Evolutionary conservation across 2,113 vertebrate species (phyloP).

Genomic region (Sebastes schlegelii): DNA sequence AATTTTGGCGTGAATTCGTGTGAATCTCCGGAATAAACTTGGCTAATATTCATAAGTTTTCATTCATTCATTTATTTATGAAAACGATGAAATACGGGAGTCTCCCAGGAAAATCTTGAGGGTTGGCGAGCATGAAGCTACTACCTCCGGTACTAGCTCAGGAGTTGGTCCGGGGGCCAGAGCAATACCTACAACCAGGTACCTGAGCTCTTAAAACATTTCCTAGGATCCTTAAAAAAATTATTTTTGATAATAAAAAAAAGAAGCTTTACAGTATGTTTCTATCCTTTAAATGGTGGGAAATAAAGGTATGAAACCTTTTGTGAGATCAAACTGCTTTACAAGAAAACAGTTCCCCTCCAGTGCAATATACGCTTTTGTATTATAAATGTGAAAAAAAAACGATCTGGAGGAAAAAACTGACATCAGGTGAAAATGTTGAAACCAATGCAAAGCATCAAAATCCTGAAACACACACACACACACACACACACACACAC

Average conservation of each 20-base stretch:
- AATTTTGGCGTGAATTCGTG: no score
- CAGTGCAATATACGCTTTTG: background rate
- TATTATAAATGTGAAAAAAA: background rate
- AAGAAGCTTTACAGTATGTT: background rate
- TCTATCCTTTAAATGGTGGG: background rate
- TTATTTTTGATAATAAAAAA: background rate
- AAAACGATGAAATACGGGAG: no score
- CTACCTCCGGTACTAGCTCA: background rate
- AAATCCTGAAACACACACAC: slow-evolving; percentile 1
- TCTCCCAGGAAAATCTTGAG: no score
- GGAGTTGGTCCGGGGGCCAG: background rate
- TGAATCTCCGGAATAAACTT: no score
- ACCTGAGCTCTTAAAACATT: background rate
- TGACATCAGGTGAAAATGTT: background rate
- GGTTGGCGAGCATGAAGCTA: no score
- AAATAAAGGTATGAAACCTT: background rate
- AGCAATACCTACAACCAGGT: background rate
- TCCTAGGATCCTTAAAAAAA: background rate
- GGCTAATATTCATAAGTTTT: no score
- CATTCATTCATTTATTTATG: no score
- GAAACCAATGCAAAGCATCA: slow-evolving; percentile 13
- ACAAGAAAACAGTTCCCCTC: background rate
- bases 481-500: no score
- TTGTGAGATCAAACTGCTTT: background rate
- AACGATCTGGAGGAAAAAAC: background rate